phyloP scores from a whole-genome alignment of 2,113 vertebrate genomes.

The Eubucco bourcierii region DNA sequence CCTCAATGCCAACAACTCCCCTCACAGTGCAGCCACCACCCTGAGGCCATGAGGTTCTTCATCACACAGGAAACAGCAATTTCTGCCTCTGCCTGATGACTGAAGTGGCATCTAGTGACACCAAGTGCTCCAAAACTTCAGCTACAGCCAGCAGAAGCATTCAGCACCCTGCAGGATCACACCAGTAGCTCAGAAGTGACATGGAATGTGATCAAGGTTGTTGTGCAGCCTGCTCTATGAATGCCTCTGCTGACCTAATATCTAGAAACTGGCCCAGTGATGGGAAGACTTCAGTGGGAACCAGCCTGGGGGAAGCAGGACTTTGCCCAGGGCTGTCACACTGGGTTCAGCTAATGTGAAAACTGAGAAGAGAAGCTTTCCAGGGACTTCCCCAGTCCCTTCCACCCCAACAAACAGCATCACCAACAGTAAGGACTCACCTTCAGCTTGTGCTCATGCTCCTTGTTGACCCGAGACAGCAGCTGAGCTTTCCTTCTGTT shows the following conservation, averaged over 20 bases:
- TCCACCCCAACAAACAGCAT: neutral
- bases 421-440: conserved; percentile 45
- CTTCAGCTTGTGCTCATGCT: conserved; percentile 98
- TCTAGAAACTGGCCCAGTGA: neutral
- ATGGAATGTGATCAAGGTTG: fast-evolving
- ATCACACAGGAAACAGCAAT: neutral
- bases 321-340: fast-evolving
- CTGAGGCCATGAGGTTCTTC: neutral
- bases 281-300: neutral
- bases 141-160: neutral
- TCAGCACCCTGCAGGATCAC: neutral
- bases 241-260: neutral
- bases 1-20: neutral
- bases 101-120: neutral
- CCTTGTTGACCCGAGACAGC: conserved; percentile 92
- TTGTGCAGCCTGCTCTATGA: neutral
- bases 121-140: neutral
- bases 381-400: neutral
- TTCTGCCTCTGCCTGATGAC: neutral
- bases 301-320: neutral
- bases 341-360: neutral
- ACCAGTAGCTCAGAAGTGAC: neutral
- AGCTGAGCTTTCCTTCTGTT: conserved; percentile 96
- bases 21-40: neutral
- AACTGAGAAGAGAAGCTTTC: neutral